These are phyloP conservation scores for Bostrychus sinensis DNA, from an alignment of 2,113 vertebrate species.

Conservation along the genomic window DNA sequence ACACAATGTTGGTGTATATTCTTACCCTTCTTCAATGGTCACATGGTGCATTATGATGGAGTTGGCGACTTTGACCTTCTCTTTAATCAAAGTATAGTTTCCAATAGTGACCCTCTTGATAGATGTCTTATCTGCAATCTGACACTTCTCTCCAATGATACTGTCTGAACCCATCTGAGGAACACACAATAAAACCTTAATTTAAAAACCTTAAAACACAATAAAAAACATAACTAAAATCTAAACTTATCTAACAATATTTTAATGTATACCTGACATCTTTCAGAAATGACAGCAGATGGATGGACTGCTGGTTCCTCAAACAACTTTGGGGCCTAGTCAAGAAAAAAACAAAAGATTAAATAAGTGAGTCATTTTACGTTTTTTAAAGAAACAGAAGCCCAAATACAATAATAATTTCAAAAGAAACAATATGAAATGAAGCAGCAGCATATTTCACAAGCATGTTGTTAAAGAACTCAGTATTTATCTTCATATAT, in stretches of 20 bases:
- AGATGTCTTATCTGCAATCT: conserved; percentile 91
- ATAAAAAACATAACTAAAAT: not conserved
- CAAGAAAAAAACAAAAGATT: conserved; percentile 12
- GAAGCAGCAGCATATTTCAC: not conserved
- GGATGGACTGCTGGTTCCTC: conserved; percentile 90
- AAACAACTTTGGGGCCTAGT: conserved; percentile 87
- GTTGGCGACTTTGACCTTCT: conserved; percentile 91
- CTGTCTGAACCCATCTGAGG: conserved; percentile 89
- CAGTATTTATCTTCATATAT: not conserved
- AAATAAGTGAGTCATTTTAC: not conserved
- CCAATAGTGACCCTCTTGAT: conserved; percentile 92
- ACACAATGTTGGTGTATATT: conserved; percentile 26
- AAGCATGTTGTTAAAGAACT: not conserved
- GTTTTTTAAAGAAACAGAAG: not conserved
- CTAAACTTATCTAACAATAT: not conserved
- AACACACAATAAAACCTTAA: conserved; percentile 9
- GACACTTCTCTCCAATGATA: conserved; percentile 87
- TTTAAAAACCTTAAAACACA: no score
- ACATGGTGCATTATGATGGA: conserved; percentile 97
- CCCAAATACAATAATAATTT: not conserved
- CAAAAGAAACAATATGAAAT: not conserved
- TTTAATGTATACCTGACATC: conserved; percentile 81
- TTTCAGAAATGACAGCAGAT: conserved; percentile 86
- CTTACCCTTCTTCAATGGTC: conserved; percentile 94
- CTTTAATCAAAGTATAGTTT: conserved; percentile 83